Conservation (phyloP, 1,140 invertebrate genomes). For the Hypsibius dujardini region DNA sequence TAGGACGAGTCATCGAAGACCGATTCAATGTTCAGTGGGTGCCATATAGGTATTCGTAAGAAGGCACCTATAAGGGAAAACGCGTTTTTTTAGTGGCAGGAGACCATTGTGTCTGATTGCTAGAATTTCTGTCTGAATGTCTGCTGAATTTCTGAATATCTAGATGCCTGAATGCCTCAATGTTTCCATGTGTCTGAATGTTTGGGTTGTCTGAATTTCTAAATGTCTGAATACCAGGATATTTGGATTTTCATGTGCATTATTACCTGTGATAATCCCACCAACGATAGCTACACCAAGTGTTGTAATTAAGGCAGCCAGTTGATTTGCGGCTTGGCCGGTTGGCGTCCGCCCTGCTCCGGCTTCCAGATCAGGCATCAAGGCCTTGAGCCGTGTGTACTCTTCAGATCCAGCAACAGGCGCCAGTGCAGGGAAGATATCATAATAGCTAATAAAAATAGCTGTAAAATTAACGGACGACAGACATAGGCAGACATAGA, state of each 20-base stretch:
- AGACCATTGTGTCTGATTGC: no score
- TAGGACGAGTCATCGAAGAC: conserved; percentile 28
- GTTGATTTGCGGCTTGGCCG: conserved; percentile 58
- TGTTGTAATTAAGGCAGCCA: conserved; percentile 51
- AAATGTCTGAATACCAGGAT: no score
- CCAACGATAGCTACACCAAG: conserved; percentile 49
- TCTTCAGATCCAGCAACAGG: conserved; percentile 31
- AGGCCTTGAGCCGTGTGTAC: conserved; percentile 26
- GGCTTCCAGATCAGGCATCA: conserved; percentile 27
- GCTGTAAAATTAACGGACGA: no score
- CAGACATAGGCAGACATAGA: no score
- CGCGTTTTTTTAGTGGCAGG: no score
- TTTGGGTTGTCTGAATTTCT: no score
- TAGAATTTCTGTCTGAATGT: no score
- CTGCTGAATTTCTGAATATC: no score
- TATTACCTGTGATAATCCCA: conserved; percentile 65
- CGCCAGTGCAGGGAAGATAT: conserved; percentile 38
- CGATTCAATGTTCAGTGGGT: conserved; percentile 25
- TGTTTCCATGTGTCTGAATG: no score
- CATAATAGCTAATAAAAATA: conserved; percentile 36
- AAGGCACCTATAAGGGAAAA: conserved; percentile 26
- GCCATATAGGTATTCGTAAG: conserved; percentile 24
- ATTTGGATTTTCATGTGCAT: conserved; percentile 22
- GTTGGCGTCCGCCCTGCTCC: conserved; percentile 44
- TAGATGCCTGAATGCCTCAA: no score